Base-by-base conservation (phyloP, 2,888 invertebrate genomes). In the Protodeltote pygarga region DNA sequence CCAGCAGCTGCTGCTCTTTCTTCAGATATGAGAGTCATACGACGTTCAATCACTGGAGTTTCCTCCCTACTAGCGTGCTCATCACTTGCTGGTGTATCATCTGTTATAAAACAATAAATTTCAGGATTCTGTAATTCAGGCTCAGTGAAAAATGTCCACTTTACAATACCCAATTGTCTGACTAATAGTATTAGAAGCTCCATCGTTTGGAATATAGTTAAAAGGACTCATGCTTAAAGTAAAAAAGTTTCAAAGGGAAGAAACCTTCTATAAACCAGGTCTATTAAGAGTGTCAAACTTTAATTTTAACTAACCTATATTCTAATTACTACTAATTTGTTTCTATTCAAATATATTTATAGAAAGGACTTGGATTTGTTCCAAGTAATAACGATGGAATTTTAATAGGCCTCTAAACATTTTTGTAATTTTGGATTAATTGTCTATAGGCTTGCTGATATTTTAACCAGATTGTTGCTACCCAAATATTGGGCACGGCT, bases 1-100 rank as follows among this genome's bases (percentile, higher is more conserved):
- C 81, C 78, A 66, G 72, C 37, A 35, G 54, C 48, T 6, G 71
- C 39, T 6, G 71, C 39, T 25, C 71, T 55, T 65, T 85, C 85
- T 68, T 87, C 83, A 5, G 83, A 64, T 63, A 89, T 73, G 20
- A 91, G 80, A 23, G 91, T 91, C 90, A 92, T 89, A 51, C 92
- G 83, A 42, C 91, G 81, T 61, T 86, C 86, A n/a, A 76, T 59
- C 34, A 82, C 48, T 3, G 89, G 83, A 3, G 87, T 82, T 48
- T 83, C 87, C 68, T 87, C 87, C 67, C 80, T 79, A 73, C 41
- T 64, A 48, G 39, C 61, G 29, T 74, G 76, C 42, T 84, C 87
- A 41, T 80, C 83, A 34, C 50, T 72, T 58, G 77, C 79, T 33
- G 82, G 66, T 48, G 68, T 64, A 80, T 83, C 85, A 83, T 87